These are phyloP conservation scores for Galaxea fascicularis DNA, from an alignment of 92 coral and sea anemone genomes.

Conservation along the genomic window DNA sequence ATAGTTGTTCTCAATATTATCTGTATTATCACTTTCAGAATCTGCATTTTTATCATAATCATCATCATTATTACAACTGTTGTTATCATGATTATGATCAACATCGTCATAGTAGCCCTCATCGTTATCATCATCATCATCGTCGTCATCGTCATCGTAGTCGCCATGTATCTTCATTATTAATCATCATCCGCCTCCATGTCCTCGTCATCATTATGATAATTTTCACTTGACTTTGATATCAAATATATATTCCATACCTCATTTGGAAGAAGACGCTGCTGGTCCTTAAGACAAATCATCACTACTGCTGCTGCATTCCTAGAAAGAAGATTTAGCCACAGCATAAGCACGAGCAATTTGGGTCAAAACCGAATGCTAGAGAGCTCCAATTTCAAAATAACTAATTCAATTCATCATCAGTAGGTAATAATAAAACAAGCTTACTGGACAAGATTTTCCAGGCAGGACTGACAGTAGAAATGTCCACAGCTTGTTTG, in stretches of 20 bases:
- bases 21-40: too few relatives aligned
- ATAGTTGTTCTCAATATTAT: too few relatives aligned
- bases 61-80: too few relatives aligned
- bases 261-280: conserved; percentile 21
- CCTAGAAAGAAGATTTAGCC: neutral
- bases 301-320: neutral
- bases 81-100: too few relatives aligned
- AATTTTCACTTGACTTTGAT: neutral
- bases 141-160: neutral
- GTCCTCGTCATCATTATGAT: neutral
- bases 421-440: neutral
- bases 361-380: neutral
- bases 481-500: conserved; percentile 69
- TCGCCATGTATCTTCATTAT: neutral
- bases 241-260: neutral
- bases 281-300: conserved; percentile 44
- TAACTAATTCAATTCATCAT: too few relatives aligned
- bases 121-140: neutral
- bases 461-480: conserved; percentile 58
- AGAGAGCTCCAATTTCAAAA: too few relatives aligned
- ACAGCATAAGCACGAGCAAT: neutral
- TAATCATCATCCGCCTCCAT: too few relatives aligned
- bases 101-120: too few relatives aligned
- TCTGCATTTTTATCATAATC: too few relatives aligned
- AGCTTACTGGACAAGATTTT: conserved; percentile 38